phyloP scores from a whole-genome alignment of 2,797 vertebrate species.

The Thripadectes ignobilis region DNA sequence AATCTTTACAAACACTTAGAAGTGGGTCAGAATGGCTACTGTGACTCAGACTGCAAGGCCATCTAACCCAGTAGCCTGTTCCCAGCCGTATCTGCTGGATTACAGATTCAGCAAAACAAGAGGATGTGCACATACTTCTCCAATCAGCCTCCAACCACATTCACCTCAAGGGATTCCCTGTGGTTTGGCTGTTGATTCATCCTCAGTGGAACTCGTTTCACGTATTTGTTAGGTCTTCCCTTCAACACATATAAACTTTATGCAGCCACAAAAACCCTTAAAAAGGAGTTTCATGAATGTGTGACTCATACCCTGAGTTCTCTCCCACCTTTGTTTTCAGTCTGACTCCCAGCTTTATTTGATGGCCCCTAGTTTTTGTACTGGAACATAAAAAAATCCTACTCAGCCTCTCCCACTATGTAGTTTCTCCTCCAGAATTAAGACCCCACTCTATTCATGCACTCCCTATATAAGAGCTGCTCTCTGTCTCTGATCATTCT shows the following conservation, averaged over 20 bases:
- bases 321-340: not conserved
- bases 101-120: not conserved
- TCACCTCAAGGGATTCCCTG: not conserved
- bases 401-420: not conserved
- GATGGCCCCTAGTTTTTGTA: not conserved
- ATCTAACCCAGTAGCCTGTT: not conserved
- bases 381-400: not conserved
- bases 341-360: not conserved
- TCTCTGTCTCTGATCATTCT: not conserved
- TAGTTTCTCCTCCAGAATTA: not conserved
- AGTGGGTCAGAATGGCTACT: not conserved
- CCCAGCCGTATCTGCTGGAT: not conserved
- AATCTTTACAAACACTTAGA: not conserved
- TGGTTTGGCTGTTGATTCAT: not conserved
- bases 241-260: not conserved
- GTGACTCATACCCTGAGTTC: not conserved
- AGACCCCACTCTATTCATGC: not conserved
- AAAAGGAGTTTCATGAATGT: not conserved
- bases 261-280: not conserved
- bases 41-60: not conserved
- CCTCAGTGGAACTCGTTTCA: not conserved
- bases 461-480: not conserved
- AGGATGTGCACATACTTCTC: not conserved
- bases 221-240: not conserved
- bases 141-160: not conserved